Percentiles rank a stretch among this genome's conserved stretches.
Evolutionary conservation across 2,888 invertebrate genomes (phyloP).

Genomic region (Troides oblongomaculatus): DNA sequence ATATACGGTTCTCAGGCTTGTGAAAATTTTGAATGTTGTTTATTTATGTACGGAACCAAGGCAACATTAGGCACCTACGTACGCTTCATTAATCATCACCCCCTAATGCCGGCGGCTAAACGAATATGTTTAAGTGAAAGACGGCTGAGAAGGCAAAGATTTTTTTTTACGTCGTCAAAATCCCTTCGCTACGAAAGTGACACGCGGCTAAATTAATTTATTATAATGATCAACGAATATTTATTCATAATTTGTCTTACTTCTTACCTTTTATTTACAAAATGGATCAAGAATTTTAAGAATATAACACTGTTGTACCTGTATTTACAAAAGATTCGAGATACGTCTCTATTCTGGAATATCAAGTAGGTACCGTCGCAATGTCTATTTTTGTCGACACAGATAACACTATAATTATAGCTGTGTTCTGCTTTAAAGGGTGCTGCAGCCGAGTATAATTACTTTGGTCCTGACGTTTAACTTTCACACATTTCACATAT

Average conservation of each 20-base stretch:
- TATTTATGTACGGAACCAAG: conserved; percentile 62
- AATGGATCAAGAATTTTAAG: too few species aligned
- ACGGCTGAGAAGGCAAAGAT: conserved; percentile 58
- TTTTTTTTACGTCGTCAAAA: conserved; percentile 58
- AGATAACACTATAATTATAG: too few species aligned
- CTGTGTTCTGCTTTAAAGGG: too few species aligned
- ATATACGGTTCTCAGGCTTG: conserved; percentile 9
- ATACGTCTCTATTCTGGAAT: too few species aligned
- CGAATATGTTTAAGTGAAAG: conserved; percentile 67
- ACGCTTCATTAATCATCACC: conserved; percentile 73
- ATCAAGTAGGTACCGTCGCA: too few species aligned
- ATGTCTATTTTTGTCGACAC: too few species aligned
- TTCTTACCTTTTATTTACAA: background rate
- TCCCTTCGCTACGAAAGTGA: conserved; percentile 54
- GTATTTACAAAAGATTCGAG: too few species aligned
- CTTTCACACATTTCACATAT: background rate
- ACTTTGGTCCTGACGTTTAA: too few species aligned
- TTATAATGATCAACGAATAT: conserved; percentile 20
- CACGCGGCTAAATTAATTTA: conserved; percentile 42
- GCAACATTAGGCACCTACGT: conserved; percentile 48
- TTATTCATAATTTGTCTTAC: background rate
- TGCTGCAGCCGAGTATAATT: too few species aligned
- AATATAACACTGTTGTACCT: too few species aligned
- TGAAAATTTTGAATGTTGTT: conserved; percentile 56
- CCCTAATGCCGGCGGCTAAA: conserved; percentile 63